Percentiles rank a stretch among this genome's conserved stretches.
These are phyloP conservation scores for Mythimna loreyi DNA, from an alignment of 2,888 invertebrate species.

Conservation along the genomic window DNA sequence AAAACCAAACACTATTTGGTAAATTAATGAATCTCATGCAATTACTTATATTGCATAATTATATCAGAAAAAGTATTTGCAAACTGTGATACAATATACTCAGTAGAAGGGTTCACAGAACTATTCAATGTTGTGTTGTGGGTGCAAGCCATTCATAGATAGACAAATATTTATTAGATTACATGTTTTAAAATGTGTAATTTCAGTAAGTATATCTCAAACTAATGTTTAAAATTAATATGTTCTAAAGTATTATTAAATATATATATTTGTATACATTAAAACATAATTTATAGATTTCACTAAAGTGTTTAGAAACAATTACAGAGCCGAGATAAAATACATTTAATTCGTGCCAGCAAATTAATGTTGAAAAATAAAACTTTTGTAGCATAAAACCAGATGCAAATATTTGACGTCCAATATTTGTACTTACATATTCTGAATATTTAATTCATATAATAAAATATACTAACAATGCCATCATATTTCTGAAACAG, in stretches of 20 bases:
- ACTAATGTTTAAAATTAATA: neutral
- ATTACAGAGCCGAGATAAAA: neutral
- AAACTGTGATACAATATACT: constrained; percentile 59
- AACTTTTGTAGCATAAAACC: neutral
- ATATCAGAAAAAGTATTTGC: constrained; percentile 35
- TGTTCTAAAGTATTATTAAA: constrained; percentile 10
- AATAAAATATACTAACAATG: neutral
- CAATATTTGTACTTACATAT: neutral
- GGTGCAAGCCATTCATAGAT: constrained; percentile 24
- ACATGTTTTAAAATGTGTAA: constrained; percentile 20
- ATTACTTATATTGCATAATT: constrained; percentile 30
- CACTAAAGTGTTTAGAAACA: neutral
- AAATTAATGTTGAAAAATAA: neutral
- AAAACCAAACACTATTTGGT: constrained; percentile 37
- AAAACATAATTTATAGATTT: neutral
- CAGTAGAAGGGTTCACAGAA: constrained; percentile 41
- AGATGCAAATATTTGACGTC: neutral
- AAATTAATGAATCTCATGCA: constrained; percentile 58
- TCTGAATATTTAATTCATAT: neutral
- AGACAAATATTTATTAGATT: neutral
- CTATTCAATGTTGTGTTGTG: constrained; percentile 21
- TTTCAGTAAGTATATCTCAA: constrained; percentile 1
- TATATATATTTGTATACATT: neutral
- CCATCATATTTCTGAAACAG: constrained; percentile 2
- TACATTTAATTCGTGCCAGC: neutral